Evolutionary conservation across 2,888 invertebrate species (phyloP), one percentile per base, ranked within the genome.

Genomic region (Cremastobaeus sp.): DNA sequence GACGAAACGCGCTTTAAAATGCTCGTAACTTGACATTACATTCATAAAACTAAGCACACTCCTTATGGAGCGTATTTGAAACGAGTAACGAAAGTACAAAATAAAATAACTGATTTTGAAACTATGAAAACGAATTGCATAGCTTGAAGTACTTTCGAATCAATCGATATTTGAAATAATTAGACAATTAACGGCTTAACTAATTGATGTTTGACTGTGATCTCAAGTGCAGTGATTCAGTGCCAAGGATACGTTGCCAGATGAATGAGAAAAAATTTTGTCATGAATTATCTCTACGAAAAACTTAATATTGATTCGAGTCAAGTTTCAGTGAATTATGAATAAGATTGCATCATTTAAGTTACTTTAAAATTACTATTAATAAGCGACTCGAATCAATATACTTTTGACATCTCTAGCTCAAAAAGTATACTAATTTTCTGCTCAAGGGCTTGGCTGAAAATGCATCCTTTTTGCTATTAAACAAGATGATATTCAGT

Each of bases 191-290:
- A 30, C 2, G n/a, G 2, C 9, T 2, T 6, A 2, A 6, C 9
- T 30, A 30, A 30, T n/a, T 30, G 3, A 30, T n/a, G 9, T 5
- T 34, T 34, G 32, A 21, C 32, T 35, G 50, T 60, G 60, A 73
- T 18, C 45, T 50, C 12, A 68, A 66, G 45, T 72, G 74, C 43
- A 32, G 65, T 78, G 77, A 76, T 76, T 78, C 79, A 80, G 78
- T 80, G 80, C 80, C 80, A 80, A 80, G 80, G 60, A 80, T 80
- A 74, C 79, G 62, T 77, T 77, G 79, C 80, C 76, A 64, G 52
- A 76, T 59, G 66, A 64, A 69, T 64, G 65, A 75, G 28, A 74
- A 66, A 37, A 55, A 12, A 28, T 47, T 48, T 25, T 37, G 14
- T 71, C 20, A 71, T 64, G 64, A 64, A 41, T 48, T 60, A 45